Base-by-base conservation (phyloP, 1,140 invertebrate genomes). In the Antheraea pernyi region DNA sequence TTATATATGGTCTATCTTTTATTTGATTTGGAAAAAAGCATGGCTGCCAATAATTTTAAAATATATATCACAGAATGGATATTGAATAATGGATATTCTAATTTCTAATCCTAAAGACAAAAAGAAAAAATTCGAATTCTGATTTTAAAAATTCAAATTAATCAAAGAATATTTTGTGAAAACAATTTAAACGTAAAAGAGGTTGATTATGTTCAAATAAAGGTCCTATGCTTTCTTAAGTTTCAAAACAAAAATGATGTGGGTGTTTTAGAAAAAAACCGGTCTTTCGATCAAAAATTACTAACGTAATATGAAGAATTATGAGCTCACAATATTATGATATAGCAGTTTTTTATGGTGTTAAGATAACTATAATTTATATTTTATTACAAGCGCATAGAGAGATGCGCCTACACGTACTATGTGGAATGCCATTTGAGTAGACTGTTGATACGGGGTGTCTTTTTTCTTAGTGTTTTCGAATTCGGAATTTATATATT, bases 291-390 rank as follows among this genome's bases (percentile, higher is more conserved):
- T 16, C 46, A 53, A 16, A 53, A 53, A 0, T 53, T 53, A 53
- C 16, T 53, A 16, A 53, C 46, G 16, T 53, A 53, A n/a, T 53
- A 53, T 53, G 46, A 53, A 36, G 61, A 63, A 63, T 63, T 37
- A 63, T 63, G 59, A 22, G 59, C 37, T 63, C 59, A 61, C 5
- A 61, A 61, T 63, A 63, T 63, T 63, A 37, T 63, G 30, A 37
- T 63, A 37, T 36, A 16, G 30, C 36, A 36, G 30, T 22, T 42
- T 61, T 22, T 36, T 37, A 63, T 37, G 8, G 61, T 37, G 30
- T 37, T 37, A 37, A 37, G 22, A 37, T 63, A 37, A 37, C 61
- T 18, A 63, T 63, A 63, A 63, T 63, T 63, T 37, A 63, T 11
- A 37, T 63, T 63, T 63, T 63, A 37, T 63, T 63, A 10, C 36